Percentiles rank a stretch among this genome's conserved stretches.
phyloP scores from a whole-genome alignment of 2,888 invertebrate genomes.

The Drosophila mayaguana region DNA sequence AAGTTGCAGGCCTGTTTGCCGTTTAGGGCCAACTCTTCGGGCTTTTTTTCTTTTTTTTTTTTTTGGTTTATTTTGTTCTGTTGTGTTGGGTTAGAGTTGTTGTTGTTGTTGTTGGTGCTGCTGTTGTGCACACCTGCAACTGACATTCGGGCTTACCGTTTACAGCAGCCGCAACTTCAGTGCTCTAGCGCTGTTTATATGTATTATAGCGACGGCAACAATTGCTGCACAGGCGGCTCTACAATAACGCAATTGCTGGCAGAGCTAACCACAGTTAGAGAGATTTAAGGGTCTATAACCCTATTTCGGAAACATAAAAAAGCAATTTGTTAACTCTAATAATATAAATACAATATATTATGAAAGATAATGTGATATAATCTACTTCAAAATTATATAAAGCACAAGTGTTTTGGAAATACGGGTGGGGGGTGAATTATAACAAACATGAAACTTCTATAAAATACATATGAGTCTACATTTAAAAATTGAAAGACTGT shows the following conservation, averaged over 20 bases:
- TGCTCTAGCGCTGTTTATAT: slow-evolving; percentile 41
- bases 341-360: background rate
- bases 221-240: slow-evolving; percentile 29
- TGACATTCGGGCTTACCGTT: slow-evolving; percentile 70
- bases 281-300: slow-evolving; percentile 5
- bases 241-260: slow-evolving; percentile 28
- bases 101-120: slow-evolving; percentile 31
- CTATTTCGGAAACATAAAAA: background rate
- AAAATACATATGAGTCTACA: too few relatives aligned
- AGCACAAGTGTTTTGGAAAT: too few relatives aligned
- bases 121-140: slow-evolving; percentile 67
- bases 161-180: slow-evolving; percentile 38
- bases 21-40: slow-evolving; percentile 63
- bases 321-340: background rate
- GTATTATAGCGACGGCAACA: slow-evolving; percentile 34
- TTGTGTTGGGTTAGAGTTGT: slow-evolving; percentile 39
- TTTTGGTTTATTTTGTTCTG: slow-evolving; percentile 15
- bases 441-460: too few relatives aligned
- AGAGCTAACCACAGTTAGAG: slow-evolving; percentile 6
- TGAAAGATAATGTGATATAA: too few relatives aligned
- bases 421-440: too few relatives aligned
- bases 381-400: background rate
- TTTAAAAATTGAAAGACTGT: too few relatives aligned
- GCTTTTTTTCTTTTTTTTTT: slow-evolving; percentile 4
- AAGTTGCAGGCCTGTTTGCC: slow-evolving; percentile 60